These are phyloP conservation scores for Bolinopsis microptera DNA, from an alignment of 37 sponge, comb jelly and placozoan species.

Conservation along the genomic window DNA sequence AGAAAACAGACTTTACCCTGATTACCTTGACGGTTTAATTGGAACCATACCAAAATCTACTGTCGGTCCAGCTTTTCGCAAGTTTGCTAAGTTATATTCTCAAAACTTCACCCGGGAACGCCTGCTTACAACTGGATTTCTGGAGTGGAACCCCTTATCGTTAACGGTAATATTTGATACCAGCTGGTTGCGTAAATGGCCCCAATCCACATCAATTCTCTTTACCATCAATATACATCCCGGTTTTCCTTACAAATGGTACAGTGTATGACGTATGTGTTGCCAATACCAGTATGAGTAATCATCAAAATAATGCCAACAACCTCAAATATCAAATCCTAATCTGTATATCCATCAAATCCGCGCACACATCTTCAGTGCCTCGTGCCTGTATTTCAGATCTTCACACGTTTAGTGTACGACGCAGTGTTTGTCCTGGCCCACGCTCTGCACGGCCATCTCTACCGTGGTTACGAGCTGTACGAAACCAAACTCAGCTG, in stretches of 20 bases:
- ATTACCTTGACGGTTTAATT: background rate
- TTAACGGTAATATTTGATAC: background rate
- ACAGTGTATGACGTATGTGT: too few species aligned
- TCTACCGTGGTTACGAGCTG: background rate
- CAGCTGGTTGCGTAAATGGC: too few species aligned
- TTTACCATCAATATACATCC: too few species aligned
- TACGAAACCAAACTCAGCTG: background rate
- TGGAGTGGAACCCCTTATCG: background rate
- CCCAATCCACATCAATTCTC: too few species aligned
- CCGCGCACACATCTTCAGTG: too few species aligned
- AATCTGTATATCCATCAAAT: too few species aligned
- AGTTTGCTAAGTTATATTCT: background rate
- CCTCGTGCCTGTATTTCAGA: background rate
- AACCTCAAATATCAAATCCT: too few species aligned
- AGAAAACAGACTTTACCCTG: background rate
- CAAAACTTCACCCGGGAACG: background rate
- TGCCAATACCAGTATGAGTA: too few species aligned
- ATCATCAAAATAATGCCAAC: too few species aligned
- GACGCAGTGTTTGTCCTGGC: background rate
- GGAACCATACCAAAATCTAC: background rate
- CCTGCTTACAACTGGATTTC: background rate
- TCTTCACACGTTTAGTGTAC: slow-evolving; percentile 8
- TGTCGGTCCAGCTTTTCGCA: background rate
- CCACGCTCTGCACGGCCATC: background rate
- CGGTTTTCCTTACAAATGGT: too few species aligned